A percentile compares a stretch with the other conserved stretches of the same genome.
These are phyloP conservation scores for Gnathonemus longibarbis DNA, from an alignment of 2,113 vertebrate species.

Conservation along the genomic window DNA sequence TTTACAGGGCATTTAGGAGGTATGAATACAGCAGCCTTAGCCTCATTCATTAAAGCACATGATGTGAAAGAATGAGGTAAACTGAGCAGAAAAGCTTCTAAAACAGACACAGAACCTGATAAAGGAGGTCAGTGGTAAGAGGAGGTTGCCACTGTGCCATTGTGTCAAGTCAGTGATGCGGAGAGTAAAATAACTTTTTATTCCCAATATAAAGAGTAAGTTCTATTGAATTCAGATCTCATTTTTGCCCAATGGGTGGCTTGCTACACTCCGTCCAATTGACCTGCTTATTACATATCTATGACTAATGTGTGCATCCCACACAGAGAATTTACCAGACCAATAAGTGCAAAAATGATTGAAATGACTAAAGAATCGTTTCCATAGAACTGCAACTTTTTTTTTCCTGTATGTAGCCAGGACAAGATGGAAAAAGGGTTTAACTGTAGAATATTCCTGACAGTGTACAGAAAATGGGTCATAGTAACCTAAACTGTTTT, in stretches of 20 bases:
- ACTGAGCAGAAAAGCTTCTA: not conserved
- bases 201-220: not conserved
- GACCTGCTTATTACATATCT: not conserved
- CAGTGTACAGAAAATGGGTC: not conserved
- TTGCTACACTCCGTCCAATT: not conserved
- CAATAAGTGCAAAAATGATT: not conserved
- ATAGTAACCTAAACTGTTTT: not conserved
- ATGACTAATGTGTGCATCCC: not conserved
- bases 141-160: not conserved
- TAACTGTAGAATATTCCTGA: not conserved
- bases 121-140: not conserved
- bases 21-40: not conserved
- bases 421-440: not conserved
- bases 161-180: not conserved
- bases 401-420: not conserved
- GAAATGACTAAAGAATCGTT: not conserved
- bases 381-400: not conserved
- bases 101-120: not conserved
- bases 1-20: not conserved
- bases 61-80: not conserved
- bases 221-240: not conserved
- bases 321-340: not conserved
- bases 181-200: not conserved
- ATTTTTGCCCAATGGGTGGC: not conserved
- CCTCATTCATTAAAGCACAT: not conserved